Evolutionary conservation across 2,797 vertebrate genomes (phyloP).

Genomic region (Molossus alvarezi): DNA sequence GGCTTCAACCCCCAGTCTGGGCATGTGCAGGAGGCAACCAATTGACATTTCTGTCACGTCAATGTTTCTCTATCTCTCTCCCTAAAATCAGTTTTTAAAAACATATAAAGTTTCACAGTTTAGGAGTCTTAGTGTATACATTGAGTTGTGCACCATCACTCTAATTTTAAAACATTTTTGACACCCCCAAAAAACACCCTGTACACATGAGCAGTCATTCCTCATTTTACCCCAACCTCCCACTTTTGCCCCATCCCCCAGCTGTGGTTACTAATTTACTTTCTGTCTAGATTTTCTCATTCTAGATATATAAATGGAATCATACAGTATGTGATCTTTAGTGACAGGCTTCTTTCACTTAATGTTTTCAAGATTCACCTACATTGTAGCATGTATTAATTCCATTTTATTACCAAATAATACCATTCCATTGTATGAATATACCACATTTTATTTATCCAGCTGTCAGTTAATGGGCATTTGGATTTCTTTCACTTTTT

Average conservation of each 20-base stretch:
- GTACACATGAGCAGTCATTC: neutral
- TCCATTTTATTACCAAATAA: constrained; percentile 58
- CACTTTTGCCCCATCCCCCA: neutral
- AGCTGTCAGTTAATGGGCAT: neutral
- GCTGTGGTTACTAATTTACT: neutral
- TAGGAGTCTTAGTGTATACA: neutral
- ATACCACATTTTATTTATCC: constrained; percentile 17
- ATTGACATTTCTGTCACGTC: no score
- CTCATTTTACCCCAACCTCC: neutral
- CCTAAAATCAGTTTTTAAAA: no score
- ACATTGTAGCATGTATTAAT: neutral
- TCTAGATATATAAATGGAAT: neutral
- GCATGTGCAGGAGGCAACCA: no score
- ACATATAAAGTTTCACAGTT: neutral
- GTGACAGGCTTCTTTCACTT: constrained; percentile 40
- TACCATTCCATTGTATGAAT: constrained; percentile 27
- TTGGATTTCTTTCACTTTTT: constrained; percentile 22
- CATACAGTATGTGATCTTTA: neutral
- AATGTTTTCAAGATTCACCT: neutral
- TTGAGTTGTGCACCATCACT: neutral
- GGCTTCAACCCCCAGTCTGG: no score
- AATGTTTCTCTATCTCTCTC: no score
- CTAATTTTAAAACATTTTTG: constrained; percentile 48
- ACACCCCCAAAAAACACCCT: neutral
- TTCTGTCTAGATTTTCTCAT: neutral